phyloP scores from a whole-genome alignment of 2,113 vertebrate genomes.

The Megaleporinus macrocephalus region DNA sequence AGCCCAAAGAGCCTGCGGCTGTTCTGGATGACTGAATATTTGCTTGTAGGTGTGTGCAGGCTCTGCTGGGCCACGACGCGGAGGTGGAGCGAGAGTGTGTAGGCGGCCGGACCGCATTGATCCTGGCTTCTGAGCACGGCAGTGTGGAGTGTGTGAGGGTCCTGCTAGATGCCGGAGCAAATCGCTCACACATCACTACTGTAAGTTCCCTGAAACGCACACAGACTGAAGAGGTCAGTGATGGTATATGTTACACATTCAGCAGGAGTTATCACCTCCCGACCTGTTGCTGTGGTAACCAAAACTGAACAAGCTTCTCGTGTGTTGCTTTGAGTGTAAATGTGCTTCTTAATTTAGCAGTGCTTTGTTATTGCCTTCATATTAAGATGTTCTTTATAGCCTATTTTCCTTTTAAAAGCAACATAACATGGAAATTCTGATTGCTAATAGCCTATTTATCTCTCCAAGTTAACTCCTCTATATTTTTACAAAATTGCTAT shows the following conservation, averaged over 20 bases:
- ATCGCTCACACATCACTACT: constrained; percentile 77
- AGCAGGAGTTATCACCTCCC: constrained; percentile 9
- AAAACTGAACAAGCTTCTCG: constrained; percentile 4
- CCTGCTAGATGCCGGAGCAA: constrained; percentile 83
- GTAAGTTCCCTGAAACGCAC: constrained; percentile 72
- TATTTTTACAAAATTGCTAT: too few species aligned
- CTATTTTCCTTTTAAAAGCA: background rate
- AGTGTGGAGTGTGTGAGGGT: constrained; percentile 81
- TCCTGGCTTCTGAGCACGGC: constrained; percentile 88
- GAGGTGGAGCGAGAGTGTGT: constrained; percentile 82
- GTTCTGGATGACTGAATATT: constrained; percentile 8
- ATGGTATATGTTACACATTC: constrained; percentile 15
- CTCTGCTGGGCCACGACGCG: constrained; percentile 84
- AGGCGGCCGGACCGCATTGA: constrained; percentile 86
- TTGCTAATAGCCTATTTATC: too few species aligned
- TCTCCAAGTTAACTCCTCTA: too few species aligned
- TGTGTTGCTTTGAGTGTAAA: constrained; percentile 33
- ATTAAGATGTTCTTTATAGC: background rate
- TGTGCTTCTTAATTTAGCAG: constrained; percentile 58
- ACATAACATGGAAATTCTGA: too few species aligned
- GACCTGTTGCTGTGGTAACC: constrained; percentile 63
- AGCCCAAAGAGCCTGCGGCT: too few species aligned
- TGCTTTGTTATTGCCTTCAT: constrained; percentile 12
- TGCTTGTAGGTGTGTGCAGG: constrained; percentile 84
- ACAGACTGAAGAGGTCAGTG: background rate